Conservation (phyloP, 1,140 invertebrate genomes). For the Theocolax elegans region DNA sequence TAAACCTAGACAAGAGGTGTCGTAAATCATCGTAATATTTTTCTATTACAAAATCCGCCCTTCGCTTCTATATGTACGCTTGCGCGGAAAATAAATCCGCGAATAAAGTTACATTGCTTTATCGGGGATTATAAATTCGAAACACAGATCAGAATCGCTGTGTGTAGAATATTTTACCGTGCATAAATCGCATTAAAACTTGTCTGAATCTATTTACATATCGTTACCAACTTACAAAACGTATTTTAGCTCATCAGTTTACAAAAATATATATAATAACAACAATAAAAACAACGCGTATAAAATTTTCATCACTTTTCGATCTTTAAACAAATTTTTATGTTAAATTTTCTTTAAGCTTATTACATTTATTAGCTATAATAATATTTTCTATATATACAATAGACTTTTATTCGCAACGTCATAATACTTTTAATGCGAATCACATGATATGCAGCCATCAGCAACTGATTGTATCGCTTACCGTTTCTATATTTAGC, state of each 20-base stretch:
- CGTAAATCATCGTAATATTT: conserved; percentile 9
- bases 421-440: no score
- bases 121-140: conserved; percentile 21
- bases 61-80: no score
- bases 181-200: conserved; percentile 26
- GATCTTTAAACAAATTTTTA: no score
- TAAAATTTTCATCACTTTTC: background rate
- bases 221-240: conserved; percentile 15
- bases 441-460: no score
- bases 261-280: background rate
- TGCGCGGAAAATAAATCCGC: conserved; percentile 21
- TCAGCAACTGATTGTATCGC: no score
- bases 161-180: conserved; percentile 16
- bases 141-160: conserved; percentile 24
- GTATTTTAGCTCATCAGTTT: background rate
- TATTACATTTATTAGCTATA: no score
- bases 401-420: no score
- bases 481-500: no score
- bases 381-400: no score
- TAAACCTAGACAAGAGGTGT: background rate
- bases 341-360: no score
- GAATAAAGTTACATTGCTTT: conserved; percentile 22
- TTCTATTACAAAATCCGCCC: conserved; percentile 18
- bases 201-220: conserved; percentile 33
- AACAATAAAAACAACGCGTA: no score